Base-by-base conservation (phyloP, 2,797 vertebrate genomes). In the Taenioides sp. region DNA sequence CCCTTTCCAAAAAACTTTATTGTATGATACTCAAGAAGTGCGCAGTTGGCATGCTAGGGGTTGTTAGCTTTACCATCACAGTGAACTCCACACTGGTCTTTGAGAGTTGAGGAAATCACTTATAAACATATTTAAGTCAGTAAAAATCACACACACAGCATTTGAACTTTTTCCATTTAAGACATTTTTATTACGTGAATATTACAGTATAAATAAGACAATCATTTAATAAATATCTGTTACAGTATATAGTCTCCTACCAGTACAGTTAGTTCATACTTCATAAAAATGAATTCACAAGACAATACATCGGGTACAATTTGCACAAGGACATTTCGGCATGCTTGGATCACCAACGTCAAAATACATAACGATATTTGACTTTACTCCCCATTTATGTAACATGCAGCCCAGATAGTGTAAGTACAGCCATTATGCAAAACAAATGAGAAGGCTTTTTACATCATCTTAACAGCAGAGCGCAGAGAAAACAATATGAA, bases 121-220 rank as follows among this genome's bases (percentile, higher is more conserved):
- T 37, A 7, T 10, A 10, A 37, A 37, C 34, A 37, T 10, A 2
- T 37, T 37, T 37, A 9, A 10, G 34, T 37, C 34, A 10, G 34
- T 37, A 37, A 37, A 10, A 37, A 37, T 37, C 34, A 37, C 34
- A 2, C 34, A 34, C 34, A 34, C 9, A 7, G 1, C 34, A 43
- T 43, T n/a, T 7, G 0, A 7, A 20, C 50, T 7, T 54, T 54
- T 54, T 20, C n/a, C 52, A 22, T 54, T 22, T 54, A 7, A 54
- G 52, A 10, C 52, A 54, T 37, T 65, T 65, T 66, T 66, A 89
- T 89, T 92, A 85, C 23, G 83, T 69, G 83, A 64, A 84, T 82
- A 79, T 78, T 18, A 81, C 62, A 23, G 37, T 71, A 88, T 84
- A 84, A 84, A 91, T 79, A 85, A 23, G 43, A 75, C 68, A 73